Percentiles rank a stretch among this genome's conserved stretches.
These are phyloP conservation scores for Hystrix cristata DNA, from an alignment of 2,113 vertebrate species.

Conservation along the genomic window DNA sequence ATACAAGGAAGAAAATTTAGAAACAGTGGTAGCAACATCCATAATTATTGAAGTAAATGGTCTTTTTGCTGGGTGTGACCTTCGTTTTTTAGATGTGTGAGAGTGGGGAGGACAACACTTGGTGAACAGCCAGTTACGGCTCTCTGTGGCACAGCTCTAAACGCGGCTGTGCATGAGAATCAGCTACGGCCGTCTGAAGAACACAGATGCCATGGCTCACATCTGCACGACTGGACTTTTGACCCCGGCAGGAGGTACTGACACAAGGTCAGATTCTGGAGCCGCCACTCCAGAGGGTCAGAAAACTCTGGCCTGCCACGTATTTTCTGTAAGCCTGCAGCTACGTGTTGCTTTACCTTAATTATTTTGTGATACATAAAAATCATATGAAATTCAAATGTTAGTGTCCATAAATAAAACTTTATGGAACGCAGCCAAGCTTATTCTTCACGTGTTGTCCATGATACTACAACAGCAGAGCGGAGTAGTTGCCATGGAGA, in stretches of 20 bases:
- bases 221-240: not conserved
- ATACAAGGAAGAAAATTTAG: not conserved
- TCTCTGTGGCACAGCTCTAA: not conserved
- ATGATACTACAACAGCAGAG: not conserved
- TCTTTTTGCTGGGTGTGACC: not conserved
- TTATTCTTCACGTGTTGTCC: not conserved
- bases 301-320: too few species aligned
- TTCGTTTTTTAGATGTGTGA: not conserved
- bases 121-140: not conserved
- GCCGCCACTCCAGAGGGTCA: not conserved
- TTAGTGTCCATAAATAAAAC: not conserved
- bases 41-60: not conserved
- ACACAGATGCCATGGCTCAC: not conserved
- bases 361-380: conserved; percentile 19
- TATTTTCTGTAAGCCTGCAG: not conserved
- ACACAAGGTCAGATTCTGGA: not conserved
- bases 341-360: not conserved
- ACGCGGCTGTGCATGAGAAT: not conserved
- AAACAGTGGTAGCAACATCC: not conserved
- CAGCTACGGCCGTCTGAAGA: not conserved
- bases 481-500: not conserved
- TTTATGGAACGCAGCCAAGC: not conserved
- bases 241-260: not conserved
- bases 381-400: not conserved
- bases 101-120: not conserved